phyloP scores from a whole-genome alignment of 2,888 invertebrate species.

The Cactoblastis cactorum region DNA sequence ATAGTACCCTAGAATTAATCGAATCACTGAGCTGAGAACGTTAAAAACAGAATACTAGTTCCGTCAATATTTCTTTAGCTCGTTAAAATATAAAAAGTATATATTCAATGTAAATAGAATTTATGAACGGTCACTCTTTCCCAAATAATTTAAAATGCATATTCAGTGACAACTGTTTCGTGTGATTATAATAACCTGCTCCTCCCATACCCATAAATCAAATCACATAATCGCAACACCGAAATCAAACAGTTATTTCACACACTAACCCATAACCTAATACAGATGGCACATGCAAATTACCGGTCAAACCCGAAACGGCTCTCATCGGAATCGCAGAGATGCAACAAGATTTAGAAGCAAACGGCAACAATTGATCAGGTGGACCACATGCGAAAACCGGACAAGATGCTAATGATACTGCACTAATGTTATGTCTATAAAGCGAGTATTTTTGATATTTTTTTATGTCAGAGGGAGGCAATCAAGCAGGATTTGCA shows the following conservation, averaged over 20 bases:
- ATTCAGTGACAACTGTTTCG: not conserved
- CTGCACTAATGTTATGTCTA: not conserved
- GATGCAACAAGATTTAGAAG: constrained; percentile 48
- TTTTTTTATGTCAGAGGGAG: too few relatives aligned
- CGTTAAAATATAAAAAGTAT: not conserved
- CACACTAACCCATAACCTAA: constrained; percentile 23
- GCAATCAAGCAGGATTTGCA: too few relatives aligned
- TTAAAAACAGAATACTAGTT: not conserved
- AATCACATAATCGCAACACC: not conserved
- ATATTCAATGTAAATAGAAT: too few relatives aligned
- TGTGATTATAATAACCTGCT: not conserved
- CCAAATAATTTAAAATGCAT: not conserved
- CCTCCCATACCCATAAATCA: not conserved
- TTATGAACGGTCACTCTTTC: too few relatives aligned
- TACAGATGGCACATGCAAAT: constrained; percentile 40
- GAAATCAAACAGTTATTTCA: constrained; percentile 15
- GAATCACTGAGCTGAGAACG: not conserved
- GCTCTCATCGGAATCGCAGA: constrained; percentile 64
- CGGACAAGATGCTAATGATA: constrained; percentile 29
- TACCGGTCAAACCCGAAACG: constrained; percentile 51
- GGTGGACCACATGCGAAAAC: constrained; percentile 46
- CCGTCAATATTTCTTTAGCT: not conserved
- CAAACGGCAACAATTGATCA: constrained; percentile 58
- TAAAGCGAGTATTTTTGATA: not conserved
- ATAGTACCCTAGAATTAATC: not conserved